Conservation (phyloP, 2,888 invertebrate species). For the Eristalis arbustorum region DNA sequence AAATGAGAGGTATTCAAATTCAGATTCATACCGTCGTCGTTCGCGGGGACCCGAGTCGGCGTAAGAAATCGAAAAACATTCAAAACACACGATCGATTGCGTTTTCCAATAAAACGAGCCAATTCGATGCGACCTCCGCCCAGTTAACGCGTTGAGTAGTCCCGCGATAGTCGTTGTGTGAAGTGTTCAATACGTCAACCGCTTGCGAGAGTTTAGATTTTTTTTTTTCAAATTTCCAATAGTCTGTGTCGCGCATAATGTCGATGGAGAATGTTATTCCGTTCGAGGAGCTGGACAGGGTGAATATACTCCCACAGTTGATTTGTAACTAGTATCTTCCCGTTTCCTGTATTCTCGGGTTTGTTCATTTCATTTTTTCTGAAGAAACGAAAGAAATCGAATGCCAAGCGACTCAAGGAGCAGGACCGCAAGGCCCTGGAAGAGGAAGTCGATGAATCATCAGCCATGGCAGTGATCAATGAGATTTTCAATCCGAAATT, state of each 20-base stretch:
- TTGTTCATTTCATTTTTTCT: slow-evolving; percentile 32
- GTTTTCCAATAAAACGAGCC: slow-evolving; percentile 63
- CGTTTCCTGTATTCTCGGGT: neutral
- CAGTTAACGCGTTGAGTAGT: slow-evolving; percentile 55
- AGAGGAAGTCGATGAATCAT: slow-evolving; percentile 74
- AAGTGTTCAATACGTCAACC: slow-evolving; percentile 20
- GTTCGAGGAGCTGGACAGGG: slow-evolving; percentile 77
- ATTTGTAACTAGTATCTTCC: slow-evolving; percentile 37
- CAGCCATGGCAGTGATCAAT: slow-evolving; percentile 78
- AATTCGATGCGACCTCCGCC: slow-evolving; percentile 32
- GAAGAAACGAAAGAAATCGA: slow-evolving; percentile 76
- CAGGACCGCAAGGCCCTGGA: slow-evolving; percentile 72
- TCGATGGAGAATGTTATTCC: slow-evolving; percentile 77
- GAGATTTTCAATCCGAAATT: slow-evolving; percentile 79
- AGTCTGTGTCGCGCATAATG: slow-evolving; percentile 71
- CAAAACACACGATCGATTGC: slow-evolving; percentile 39
- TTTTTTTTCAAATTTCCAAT: neutral
- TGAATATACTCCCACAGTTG: slow-evolving; percentile 71
- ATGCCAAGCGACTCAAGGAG: slow-evolving; percentile 75
- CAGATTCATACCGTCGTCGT: neutral
- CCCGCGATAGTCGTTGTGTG: slow-evolving; percentile 46
- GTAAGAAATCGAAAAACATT: slow-evolving; percentile 26
- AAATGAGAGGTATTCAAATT: slow-evolving; percentile 12
- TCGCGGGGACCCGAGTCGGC: neutral
- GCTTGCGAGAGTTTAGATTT: neutral